phyloP scores from a whole-genome alignment of 1,140 invertebrate genomes.

The Monomorium pharaonis region DNA sequence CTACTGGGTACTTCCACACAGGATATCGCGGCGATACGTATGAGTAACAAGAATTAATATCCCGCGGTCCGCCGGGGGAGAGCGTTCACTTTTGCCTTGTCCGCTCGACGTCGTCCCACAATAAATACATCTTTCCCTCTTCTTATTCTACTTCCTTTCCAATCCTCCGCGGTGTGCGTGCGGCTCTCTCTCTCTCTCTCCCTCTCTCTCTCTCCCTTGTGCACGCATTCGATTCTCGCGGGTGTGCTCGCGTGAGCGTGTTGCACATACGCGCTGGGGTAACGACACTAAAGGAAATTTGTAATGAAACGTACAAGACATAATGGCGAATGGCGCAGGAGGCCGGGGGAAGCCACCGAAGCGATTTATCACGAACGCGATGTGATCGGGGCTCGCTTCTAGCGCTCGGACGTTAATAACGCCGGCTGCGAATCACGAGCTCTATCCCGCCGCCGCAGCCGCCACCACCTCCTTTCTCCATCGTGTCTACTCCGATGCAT shows the following conservation, averaged over 20 bases:
- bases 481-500: slow-evolving; percentile 74
- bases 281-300: slow-evolving; percentile 80
- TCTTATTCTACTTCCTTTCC: slow-evolving; percentile 63
- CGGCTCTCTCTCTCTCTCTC: too few relatives aligned
- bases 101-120: slow-evolving; percentile 64
- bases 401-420: slow-evolving; percentile 83
- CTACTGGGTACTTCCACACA: neutral
- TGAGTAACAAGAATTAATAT: slow-evolving; percentile 70
- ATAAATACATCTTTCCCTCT: slow-evolving; percentile 68
- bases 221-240: slow-evolving; percentile 22
- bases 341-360: slow-evolving; percentile 77
- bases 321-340: slow-evolving; percentile 77
- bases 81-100: slow-evolving; percentile 69
- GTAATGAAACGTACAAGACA: slow-evolving; percentile 82
- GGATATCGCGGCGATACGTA: slow-evolving; percentile 48
- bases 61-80: slow-evolving; percentile 8
- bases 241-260: slow-evolving; percentile 27
- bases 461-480: slow-evolving; percentile 59
- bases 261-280: slow-evolving; percentile 50
- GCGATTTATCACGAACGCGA: slow-evolving; percentile 84
- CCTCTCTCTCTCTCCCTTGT: too few relatives aligned
- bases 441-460: slow-evolving; percentile 58
- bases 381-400: slow-evolving; percentile 82
- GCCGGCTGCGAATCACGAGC: slow-evolving; percentile 73
- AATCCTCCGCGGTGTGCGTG: neutral